A percentile compares a stretch with the other conserved stretches of the same genome.
phyloP scores from a whole-genome alignment of 2,113 vertebrate species.

The Alosa alosa region DNA sequence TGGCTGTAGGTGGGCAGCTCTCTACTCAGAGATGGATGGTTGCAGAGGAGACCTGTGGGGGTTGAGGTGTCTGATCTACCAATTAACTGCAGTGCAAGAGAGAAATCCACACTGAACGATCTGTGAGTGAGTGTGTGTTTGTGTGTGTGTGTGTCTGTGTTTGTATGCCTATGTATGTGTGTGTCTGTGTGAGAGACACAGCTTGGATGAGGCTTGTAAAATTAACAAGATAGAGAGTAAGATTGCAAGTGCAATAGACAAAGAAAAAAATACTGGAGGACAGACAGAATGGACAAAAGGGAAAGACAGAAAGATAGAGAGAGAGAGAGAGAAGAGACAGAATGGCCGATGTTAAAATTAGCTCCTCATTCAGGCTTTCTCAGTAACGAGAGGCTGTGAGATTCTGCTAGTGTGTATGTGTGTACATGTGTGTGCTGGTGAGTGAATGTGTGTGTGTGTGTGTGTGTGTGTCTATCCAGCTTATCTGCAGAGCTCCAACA shows the following conservation, averaged over 20 bases:
- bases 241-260: background rate
- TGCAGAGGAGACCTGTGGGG: background rate
- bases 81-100: background rate
- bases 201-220: too few species aligned
- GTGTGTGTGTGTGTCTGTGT: constrained; percentile 1
- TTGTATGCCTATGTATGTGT: background rate
- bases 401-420: background rate
- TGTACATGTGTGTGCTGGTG: background rate
- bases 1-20: background rate
- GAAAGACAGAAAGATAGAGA: background rate
- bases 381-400: constrained; percentile 20
- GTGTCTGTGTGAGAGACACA: background rate
- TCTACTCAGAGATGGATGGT: background rate
- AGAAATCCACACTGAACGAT: background rate
- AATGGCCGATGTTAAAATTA: constrained; percentile 5
- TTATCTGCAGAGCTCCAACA: background rate
- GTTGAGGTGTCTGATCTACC: background rate
- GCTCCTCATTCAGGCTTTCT: constrained; percentile 2
- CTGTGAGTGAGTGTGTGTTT: background rate
- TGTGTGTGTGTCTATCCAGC: background rate
- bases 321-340: background rate
- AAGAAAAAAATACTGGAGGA: background rate
- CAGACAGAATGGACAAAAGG: background rate
- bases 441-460: background rate
- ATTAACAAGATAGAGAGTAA: too few species aligned